Percentiles rank a stretch among this genome's conserved stretches.
These are phyloP conservation scores for Spilosoma lubricipeda DNA, from an alignment of 2,888 invertebrate species.

Conservation along the genomic window DNA sequence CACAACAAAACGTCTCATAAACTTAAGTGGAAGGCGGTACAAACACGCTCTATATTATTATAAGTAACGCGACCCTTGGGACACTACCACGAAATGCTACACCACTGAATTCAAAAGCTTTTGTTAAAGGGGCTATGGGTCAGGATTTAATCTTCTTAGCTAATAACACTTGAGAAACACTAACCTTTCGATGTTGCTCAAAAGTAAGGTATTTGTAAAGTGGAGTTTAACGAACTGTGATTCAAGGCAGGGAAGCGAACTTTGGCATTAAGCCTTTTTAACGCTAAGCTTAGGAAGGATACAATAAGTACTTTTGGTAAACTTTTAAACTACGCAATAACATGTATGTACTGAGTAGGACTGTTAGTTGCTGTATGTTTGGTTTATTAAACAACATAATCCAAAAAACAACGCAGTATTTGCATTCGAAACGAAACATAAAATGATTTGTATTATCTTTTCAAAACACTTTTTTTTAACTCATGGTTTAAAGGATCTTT, in stretches of 20 bases:
- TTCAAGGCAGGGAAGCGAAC: conserved; percentile 20
- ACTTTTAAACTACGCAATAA: background rate
- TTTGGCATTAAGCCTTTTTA: conserved; percentile 24
- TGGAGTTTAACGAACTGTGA: conserved; percentile 12
- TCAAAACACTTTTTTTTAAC: background rate
- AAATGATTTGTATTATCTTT: background rate
- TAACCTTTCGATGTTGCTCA: conserved; percentile 31
- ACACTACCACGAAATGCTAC: conserved; percentile 63
- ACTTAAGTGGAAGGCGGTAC: conserved; percentile 39
- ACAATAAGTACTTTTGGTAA: conserved; percentile 6
- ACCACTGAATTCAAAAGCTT: conserved; percentile 64
- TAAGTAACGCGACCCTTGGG: conserved; percentile 60
- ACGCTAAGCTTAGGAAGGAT: conserved; percentile 10
- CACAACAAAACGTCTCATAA: conserved; percentile 38
- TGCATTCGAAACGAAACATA: background rate
- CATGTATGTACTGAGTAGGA: background rate
- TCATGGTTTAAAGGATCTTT: background rate
- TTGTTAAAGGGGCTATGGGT: conserved; percentile 54
- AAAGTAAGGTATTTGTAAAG: conserved; percentile 17
- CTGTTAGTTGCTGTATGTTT: background rate
- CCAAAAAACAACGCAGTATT: background rate
- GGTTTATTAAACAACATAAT: background rate
- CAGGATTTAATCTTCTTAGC: conserved; percentile 48
- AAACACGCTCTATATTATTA: conserved; percentile 44
- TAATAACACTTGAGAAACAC: conserved; percentile 30